Evolutionary conservation across 2,113 vertebrate species (phyloP), one percentile per base, ranked within the genome.

Genomic region (Equus quagga): DNA sequence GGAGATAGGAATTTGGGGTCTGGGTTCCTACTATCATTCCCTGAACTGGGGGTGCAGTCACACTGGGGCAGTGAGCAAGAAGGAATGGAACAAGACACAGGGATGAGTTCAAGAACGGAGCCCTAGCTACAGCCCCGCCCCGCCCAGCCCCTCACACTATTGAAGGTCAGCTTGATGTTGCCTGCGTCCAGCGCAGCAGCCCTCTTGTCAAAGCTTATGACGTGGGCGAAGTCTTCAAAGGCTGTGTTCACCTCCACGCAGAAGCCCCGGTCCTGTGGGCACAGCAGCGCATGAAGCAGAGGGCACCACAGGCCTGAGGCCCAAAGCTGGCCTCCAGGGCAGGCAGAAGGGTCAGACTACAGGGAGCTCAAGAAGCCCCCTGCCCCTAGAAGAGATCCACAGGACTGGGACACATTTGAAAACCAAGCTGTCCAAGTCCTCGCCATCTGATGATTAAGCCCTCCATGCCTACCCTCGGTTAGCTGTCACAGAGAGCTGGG

Each of bases 191-290:
- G 98, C 62, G 99, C 98, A 85, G 98, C 99, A 62, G 99, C 99
- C 96, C 99, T 98, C 98, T 99, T 99, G 98, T 99, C 99, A 97
- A 98, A 99, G 97, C 99, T 99, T 98, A 99, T 99, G 97, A 99
- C 94, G 65, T 99, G 98, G 83, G 98, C 99, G 97, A 99, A 99
- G 98, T 99, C 99, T 90, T 99, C 99, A 95, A 99, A 99, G 51
- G 99, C 98, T 70, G 98, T 99, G 82, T 98, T 99, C 96, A 99
- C 98, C 78, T 99, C 99, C 95, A 99, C 99, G 51, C 98, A 98
- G 97, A 99, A 99, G 96, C 98, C 97, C 92, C 98, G 98, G 96
- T 99, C 99, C 99, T 99, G 96, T 85, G 83, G 94, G 93, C 84
- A 96, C 76, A 97, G 97, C 51, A 88, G 81, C 8, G 8, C 67